Evolutionary conservation across 2,113 vertebrate species (phyloP), one percentile per base, ranked within the genome.

Genomic region (Geothlypis trichas): DNA sequence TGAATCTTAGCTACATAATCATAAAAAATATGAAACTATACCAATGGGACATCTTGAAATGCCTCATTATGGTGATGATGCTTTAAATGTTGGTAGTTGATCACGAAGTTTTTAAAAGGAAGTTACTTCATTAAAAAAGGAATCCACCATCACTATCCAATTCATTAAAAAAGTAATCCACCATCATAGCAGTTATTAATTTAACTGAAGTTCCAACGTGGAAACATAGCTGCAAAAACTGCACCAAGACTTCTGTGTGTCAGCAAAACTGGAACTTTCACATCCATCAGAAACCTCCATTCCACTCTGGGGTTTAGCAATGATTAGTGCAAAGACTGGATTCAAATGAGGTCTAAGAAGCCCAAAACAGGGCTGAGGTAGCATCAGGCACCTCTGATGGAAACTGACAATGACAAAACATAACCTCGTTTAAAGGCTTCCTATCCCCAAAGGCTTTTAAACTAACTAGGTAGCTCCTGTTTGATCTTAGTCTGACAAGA

Each of bases 371-470:
- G 30, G n/a, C 73, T 75, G 46, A 11, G 55, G 51, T 8, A 86
- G 71, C 77, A 54, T 81, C 18, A 75, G 68, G 49, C 35, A 68
- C n/a, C 37, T 30, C 26, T 24, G 66, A 92, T 67, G 71, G 75
- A 93, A 93, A 95, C n/a, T 12, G 59, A 71, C 78, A 84, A 63
- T 31, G 78, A 93, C 79, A 90, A 76, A 95, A 92, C 57, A 16
- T 10, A 88, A 90, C 86, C 90, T 87, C 75, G 2, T 89, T 90
- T 90, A 89, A 93, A 88, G 86, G 67, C 76, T 78, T 68, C 73
- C 54, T 37, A 83, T 55, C 68, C 94, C 89, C 92, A 95, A 73
- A 84, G 86, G 79, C 91, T 89, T 89, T 88, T 87, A 67, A 93
- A 71, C 61, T 95, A 95, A 95, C 86, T 84, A 87, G 83, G 59